Base-by-base conservation (phyloP, 2,113 vertebrate species). In the Hippocampus guttulatus region DNA sequence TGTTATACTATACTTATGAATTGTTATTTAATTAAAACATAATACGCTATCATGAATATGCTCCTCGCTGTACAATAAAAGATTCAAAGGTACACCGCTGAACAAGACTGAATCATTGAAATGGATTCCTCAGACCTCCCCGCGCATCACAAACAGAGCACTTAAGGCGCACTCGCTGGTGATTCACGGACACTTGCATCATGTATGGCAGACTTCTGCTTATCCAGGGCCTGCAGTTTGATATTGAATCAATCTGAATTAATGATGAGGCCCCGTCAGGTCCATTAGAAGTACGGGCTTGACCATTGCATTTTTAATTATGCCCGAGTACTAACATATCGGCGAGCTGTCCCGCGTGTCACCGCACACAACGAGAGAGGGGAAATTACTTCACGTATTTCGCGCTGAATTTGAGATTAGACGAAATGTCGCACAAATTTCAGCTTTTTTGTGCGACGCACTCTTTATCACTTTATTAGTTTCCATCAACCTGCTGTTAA, bases 291-390 rank as follows among this genome's bases (percentile, higher is more conserved):
- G 84, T 82, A 75, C 70, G 73, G 81, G 78, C 77, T 86, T 87
- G 84, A 84, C 81, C 84, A 82, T 80, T 81, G 78, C 70, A 73
- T 82, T 84, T 87, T 78, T 86, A 87, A 89, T 88, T 83, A 88
- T 87, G 80, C 83, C 64, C 69, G 51, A 81, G 84, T 83, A 75
- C 71, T 16, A 82, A 83, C 75, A 81, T 75, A 84, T 79, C 70
- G 75, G 65, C 80, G 78, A 75, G 73, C 75, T 77, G 77, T 84
- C 79, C 64, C 76, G 67, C 62, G 76, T 78, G 86, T 83, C 87
- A 30, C 75, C 40, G 4, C 65, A 76, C 71, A 71, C 71, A 73
- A 75, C 75, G 76, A 85, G 84, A 78, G 69, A 83, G 76, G 69
- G 75, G 77, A 18, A 84, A 83, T 68, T 68, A 55, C 78, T 67